Conservation (phyloP, 2,888 invertebrate genomes). For the Dolichomitus sp. region DNA sequence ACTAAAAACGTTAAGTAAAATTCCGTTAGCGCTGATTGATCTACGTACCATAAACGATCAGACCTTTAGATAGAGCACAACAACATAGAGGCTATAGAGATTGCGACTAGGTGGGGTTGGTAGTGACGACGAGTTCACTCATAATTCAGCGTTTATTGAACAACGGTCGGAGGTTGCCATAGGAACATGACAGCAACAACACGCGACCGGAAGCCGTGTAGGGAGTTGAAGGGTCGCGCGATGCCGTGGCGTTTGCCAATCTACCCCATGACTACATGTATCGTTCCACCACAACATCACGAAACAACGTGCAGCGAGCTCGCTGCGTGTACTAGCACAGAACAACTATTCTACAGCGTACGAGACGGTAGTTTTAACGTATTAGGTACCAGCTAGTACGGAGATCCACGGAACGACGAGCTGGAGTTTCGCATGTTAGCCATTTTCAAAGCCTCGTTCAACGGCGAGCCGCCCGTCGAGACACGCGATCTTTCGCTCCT, state of each 20-base stretch:
- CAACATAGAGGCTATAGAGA: not conserved
- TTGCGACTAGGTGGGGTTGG: not conserved
- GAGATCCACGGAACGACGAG: slow-evolving; percentile 30
- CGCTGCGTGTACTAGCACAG: slow-evolving; percentile 8
- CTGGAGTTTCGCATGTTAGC: slow-evolving; percentile 31
- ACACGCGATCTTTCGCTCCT: slow-evolving; percentile 62
- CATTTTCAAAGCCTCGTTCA: slow-evolving; percentile 45
- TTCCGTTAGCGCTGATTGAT: not conserved
- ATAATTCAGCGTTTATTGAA: slow-evolving; percentile 82
- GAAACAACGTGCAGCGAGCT: slow-evolving; percentile 36
- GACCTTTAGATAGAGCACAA: not conserved
- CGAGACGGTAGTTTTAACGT: slow-evolving; percentile 29
- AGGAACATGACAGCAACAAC: slow-evolving; percentile 80
- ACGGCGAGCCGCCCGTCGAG: slow-evolving; percentile 25
- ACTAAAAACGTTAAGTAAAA: too few species aligned
- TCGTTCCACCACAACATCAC: slow-evolving; percentile 20
- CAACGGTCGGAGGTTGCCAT: slow-evolving; percentile 79
- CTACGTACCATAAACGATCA: not conserved
- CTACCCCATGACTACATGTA: slow-evolving; percentile 44
- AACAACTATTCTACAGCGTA: not conserved
- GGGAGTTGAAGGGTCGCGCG: slow-evolving; percentile 18
- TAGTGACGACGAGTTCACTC: slow-evolving; percentile 69
- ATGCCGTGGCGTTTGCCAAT: slow-evolving; percentile 59
- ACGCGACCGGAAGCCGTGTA: slow-evolving; percentile 73
- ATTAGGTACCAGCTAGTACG: slow-evolving; percentile 13